Evolutionary conservation across 2,113 vertebrate genomes (phyloP).

Genomic region (Sphyrna mokarran): DNA sequence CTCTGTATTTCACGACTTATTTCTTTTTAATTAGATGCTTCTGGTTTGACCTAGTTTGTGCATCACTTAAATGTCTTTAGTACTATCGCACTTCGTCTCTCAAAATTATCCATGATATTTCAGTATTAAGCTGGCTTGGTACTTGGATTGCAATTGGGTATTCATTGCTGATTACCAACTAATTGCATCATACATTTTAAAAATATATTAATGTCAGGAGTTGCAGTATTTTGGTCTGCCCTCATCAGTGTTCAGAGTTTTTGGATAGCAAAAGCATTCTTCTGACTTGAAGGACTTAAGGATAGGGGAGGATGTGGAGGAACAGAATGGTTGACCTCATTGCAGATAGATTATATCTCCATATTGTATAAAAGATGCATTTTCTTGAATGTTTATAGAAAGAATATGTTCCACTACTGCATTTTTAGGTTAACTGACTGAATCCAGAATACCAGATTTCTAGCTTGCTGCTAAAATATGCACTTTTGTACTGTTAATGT

Average conservation of each 20-base stretch:
- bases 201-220: not conserved
- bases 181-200: slow-evolving; percentile 40
- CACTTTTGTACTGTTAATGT: not conserved
- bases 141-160: slow-evolving; percentile 45
- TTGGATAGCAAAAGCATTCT: slow-evolving; percentile 44
- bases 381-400: slow-evolving; percentile 31
- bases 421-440: not conserved
- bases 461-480: not conserved
- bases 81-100: slow-evolving; percentile 47
- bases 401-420: not conserved
- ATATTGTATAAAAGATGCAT: slow-evolving; percentile 40
- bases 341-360: slow-evolving; percentile 43
- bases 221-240: slow-evolving; percentile 42
- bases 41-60: not conserved
- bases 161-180: slow-evolving; percentile 53
- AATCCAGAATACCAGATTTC: not conserved
- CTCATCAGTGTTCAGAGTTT: slow-evolving; percentile 43
- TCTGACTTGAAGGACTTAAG: slow-evolving; percentile 47
- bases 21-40: not conserved
- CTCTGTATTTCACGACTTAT: not conserved
- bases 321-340: slow-evolving; percentile 40
- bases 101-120: slow-evolving; percentile 45
- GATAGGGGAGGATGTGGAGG: not conserved
- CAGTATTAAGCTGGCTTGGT: slow-evolving; percentile 49
- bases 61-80: not conserved